phyloP scores from a whole-genome alignment of 2,797 vertebrate genomes.

The Halcyon chelicuti region DNA sequence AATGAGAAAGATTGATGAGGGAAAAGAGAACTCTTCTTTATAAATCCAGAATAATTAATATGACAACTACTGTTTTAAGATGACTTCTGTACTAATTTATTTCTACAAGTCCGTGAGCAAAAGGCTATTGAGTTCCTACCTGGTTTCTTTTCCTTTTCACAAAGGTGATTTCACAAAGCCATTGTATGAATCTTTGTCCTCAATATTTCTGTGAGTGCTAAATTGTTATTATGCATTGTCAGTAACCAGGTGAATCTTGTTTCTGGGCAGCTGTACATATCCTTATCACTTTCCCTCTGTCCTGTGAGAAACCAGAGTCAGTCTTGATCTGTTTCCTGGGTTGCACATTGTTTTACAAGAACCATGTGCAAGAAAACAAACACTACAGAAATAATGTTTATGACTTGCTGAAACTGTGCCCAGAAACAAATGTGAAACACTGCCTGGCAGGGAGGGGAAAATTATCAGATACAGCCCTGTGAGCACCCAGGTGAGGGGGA shows the following conservation, averaged over 20 bases:
- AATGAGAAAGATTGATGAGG: conserved; percentile 79
- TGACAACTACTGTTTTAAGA: conserved; percentile 83
- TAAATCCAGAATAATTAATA: conserved; percentile 88
- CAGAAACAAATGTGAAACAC: neutral
- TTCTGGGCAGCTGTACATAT: neutral
- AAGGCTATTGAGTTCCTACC: conserved; percentile 31
- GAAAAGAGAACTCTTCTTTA: conserved; percentile 87
- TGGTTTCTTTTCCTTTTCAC: neutral
- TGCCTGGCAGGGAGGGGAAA: neutral
- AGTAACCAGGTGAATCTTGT: neutral
- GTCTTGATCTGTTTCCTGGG: neutral
- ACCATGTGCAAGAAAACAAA: neutral
- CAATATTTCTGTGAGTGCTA: conserved; percentile 14
- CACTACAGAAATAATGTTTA: neutral
- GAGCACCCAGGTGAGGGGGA: accelerated
- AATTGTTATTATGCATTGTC: neutral
- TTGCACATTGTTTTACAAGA: neutral
- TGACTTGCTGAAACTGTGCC: neutral
- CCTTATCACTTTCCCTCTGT: neutral
- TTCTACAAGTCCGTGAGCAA: conserved; percentile 84
- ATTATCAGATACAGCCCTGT: neutral
- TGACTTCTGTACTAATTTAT: conserved; percentile 90
- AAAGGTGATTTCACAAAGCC: conserved; percentile 33
- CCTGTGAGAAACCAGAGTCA: neutral
- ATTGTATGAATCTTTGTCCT: conserved; percentile 37